Evolutionary conservation across 92 coral and sea anemone genomes (phyloP).

Genomic region (Zoanthus gigantus): DNA sequence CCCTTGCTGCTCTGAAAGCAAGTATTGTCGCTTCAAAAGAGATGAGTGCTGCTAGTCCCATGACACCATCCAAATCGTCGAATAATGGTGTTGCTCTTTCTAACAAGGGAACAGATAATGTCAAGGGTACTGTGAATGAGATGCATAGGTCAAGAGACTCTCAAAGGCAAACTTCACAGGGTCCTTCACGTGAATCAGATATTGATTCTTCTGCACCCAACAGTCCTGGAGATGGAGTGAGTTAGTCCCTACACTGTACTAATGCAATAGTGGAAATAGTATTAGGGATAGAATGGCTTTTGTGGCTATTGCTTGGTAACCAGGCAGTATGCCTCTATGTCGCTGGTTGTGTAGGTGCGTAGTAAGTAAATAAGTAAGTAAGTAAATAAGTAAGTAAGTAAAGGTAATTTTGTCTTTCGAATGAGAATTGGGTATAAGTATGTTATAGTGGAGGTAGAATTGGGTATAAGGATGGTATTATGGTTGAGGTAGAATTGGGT

Average conservation of each 20-base stretch:
- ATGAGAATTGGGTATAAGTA: too few species aligned
- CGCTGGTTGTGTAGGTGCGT: too few species aligned
- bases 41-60: neutral
- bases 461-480: too few species aligned
- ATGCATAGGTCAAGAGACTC: neutral
- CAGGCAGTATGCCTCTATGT: too few species aligned
- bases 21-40: conserved; percentile 33
- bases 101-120: neutral
- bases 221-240: conserved; percentile 36
- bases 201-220: conserved; percentile 46
- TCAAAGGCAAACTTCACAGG: conserved; percentile 2
- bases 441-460: too few species aligned
- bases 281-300: too few species aligned
- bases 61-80: neutral
- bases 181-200: conserved; percentile 32
- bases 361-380: too few species aligned
- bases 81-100: neutral
- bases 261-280: too few species aligned
- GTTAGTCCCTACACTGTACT: neutral
- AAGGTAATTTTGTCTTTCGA: too few species aligned
- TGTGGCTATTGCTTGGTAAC: too few species aligned
- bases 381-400: too few species aligned
- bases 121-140: conserved; percentile 8
- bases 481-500: too few species aligned
- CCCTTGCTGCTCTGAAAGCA: conserved; percentile 42